Percentiles rank a stretch among this genome's conserved stretches.
These are phyloP conservation scores for Tetraodon nigroviridis DNA, from an alignment of 2,113 vertebrate genomes.

Conservation along the genomic window DNA sequence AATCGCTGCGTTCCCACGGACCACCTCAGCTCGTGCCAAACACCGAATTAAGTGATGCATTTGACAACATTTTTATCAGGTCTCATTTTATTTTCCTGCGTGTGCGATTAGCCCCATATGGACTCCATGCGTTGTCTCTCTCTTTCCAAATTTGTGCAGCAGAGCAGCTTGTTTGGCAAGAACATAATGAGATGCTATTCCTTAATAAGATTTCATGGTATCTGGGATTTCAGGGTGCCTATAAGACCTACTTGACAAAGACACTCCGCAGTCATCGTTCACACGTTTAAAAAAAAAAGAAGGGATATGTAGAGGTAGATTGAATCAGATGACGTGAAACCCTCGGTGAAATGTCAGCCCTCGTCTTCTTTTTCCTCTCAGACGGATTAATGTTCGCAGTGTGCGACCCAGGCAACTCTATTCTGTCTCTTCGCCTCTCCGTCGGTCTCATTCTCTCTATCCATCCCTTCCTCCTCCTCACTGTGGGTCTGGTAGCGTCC, in stretches of 20 bases:
- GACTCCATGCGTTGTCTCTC: slow-evolving; percentile 61
- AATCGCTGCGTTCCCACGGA: slow-evolving; percentile 13
- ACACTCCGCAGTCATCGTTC: slow-evolving; percentile 7
- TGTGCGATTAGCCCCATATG: slow-evolving; percentile 58
- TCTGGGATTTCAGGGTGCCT: slow-evolving; percentile 45
- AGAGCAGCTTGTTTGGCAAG: slow-evolving; percentile 53
- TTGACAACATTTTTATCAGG: slow-evolving; percentile 36
- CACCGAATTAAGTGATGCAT: slow-evolving; percentile 38
- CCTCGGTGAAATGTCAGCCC: slow-evolving; percentile 29
- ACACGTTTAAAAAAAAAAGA: slow-evolving; percentile 4
- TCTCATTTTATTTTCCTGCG: slow-evolving; percentile 9
- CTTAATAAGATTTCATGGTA: slow-evolving; percentile 66
- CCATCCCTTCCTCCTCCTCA: slow-evolving; percentile 26
- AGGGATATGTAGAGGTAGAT: slow-evolving; percentile 43
- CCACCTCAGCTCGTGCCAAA: slow-evolving; percentile 31
- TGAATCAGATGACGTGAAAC: slow-evolving; percentile 36
- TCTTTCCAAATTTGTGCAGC: slow-evolving; percentile 43
- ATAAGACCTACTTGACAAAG: slow-evolving; percentile 50
- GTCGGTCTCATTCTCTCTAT: slow-evolving; percentile 15
- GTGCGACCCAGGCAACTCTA: slow-evolving; percentile 39
- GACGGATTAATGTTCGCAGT: slow-evolving; percentile 30
- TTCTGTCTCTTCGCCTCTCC: slow-evolving; percentile 15
- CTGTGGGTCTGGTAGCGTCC: slow-evolving; percentile 55
- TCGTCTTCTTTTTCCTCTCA: slow-evolving; percentile 8
- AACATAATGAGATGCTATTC: slow-evolving; percentile 66